Evolutionary conservation across 1,140 invertebrate species (phyloP), one percentile per base, ranked within the genome.

Genomic region (Choristoneura fumiferana): DNA sequence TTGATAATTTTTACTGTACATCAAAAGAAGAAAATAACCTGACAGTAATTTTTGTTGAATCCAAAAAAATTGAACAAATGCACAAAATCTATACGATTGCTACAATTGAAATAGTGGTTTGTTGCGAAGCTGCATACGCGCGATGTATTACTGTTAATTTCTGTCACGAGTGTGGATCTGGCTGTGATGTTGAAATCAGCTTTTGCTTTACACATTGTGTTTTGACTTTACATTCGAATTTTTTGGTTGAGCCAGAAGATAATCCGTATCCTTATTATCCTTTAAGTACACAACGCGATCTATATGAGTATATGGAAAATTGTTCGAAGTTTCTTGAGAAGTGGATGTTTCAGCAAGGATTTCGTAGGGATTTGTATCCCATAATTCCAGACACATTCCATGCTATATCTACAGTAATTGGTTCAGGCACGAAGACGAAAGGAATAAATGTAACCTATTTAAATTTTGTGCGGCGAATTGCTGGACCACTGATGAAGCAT

Each of bases 331-430:
- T 88, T 69, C 63, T 88, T 34, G 84, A 88, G 62, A 81, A 78
- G 56, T 88, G 85, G 85, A 81, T 88, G 82, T 88, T 80, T 70
- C 75, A 82, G 63, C 82, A 88, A 79, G 85, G 85, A 14, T 88
- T 88, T 64, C 70, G 78, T 22, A 83, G 81, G 72, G 85, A 88
- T 63, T 71, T 88, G 38, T 84, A 74, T 68, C 84, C 85, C 1
- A 65, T 75, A 34, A 86, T 88, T 60, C 85, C 85, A 29, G 78
- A 84, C 56, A 83, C 85, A 45, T 83, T 87, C 59, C 77, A 83
- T 65, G 76, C 79, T 18, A 78, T 84, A 57, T 84, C 84, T 14
- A 54, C 74, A 8, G 60, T 49, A 84, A 39, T 65, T 71, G 6
- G 67, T 78, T 17, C 76, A 76, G 63, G 5, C 54, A 62, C 65